Conservation (phyloP, 2,113 vertebrate genomes). For the Uropsilus gracilis region DNA sequence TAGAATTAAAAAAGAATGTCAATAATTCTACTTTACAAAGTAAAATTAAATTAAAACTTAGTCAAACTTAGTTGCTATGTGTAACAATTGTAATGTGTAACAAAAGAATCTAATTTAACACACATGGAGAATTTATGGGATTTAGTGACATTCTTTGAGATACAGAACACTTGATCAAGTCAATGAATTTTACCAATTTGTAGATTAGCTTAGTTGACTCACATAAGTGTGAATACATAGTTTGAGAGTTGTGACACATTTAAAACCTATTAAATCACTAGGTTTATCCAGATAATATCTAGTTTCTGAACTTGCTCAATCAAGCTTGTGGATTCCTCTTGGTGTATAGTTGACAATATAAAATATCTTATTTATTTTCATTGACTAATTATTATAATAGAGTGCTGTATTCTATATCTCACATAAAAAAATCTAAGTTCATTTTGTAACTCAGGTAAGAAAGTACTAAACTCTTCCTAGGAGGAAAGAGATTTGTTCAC, state of each 20-base stretch:
- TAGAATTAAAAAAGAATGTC: background rate
- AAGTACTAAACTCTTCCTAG: background rate
- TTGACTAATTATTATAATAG: background rate
- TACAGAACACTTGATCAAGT: background rate
- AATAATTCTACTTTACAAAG: constrained; percentile 30
- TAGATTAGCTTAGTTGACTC: background rate
- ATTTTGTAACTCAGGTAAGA: background rate
- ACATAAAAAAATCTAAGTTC: background rate
- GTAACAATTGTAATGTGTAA: background rate
- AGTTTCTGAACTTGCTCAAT: background rate
- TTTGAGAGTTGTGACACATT: background rate
- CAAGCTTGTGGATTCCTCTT: constrained; percentile 8
- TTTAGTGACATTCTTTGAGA: constrained; percentile 13
- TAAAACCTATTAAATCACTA: background rate
- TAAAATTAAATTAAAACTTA: constrained; percentile 29
- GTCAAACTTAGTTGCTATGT: background rate
- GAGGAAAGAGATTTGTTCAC: background rate
- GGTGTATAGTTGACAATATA: background rate
- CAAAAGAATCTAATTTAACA: background rate
- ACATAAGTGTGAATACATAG: background rate
- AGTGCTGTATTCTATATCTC: background rate
- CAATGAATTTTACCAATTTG: background rate
- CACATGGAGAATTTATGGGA: background rate
- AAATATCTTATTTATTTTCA: background rate
- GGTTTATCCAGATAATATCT: background rate